These are phyloP conservation scores for Meghimatium bilineatum DNA, from an alignment of 2,888 invertebrate genomes.

Conservation along the genomic window DNA sequence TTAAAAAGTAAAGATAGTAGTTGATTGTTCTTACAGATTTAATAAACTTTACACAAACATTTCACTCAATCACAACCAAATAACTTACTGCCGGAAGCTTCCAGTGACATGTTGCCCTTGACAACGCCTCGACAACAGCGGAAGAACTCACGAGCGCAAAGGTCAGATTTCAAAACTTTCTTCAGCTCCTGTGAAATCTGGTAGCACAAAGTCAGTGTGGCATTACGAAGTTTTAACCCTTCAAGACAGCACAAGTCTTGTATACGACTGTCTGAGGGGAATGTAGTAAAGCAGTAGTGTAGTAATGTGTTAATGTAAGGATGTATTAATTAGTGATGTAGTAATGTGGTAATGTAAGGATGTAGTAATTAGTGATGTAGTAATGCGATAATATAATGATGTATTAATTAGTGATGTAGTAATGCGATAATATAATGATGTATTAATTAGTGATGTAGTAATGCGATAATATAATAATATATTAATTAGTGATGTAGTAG, in stretches of 20 bases:
- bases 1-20: no score
- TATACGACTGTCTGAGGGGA: constrained; percentile 24
- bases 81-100: constrained; percentile 40
- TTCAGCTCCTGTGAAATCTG: constrained; percentile 54
- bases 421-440: background rate
- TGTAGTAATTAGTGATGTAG: background rate
- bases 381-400: background rate
- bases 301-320: background rate
- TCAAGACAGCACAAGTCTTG: constrained; percentile 52
- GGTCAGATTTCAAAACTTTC: constrained; percentile 50
- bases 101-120: constrained; percentile 25
- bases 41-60: no score
- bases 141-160: constrained; percentile 58
- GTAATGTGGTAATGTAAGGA: background rate
- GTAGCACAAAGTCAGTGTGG: constrained; percentile 52
- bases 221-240: constrained; percentile 40
- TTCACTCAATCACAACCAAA: background rate
- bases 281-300: background rate
- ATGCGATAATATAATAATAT: background rate
- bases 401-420: background rate
- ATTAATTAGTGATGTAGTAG: background rate
- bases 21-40: no score
- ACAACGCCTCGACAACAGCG: constrained; percentile 54
- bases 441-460: background rate
- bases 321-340: background rate